A percentile compares a stretch with the other conserved stretches of the same genome.
These are phyloP conservation scores for Stichodactyla helianthus DNA, from an alignment of 64 coral and sea anemone genomes.

Conservation along the genomic window DNA sequence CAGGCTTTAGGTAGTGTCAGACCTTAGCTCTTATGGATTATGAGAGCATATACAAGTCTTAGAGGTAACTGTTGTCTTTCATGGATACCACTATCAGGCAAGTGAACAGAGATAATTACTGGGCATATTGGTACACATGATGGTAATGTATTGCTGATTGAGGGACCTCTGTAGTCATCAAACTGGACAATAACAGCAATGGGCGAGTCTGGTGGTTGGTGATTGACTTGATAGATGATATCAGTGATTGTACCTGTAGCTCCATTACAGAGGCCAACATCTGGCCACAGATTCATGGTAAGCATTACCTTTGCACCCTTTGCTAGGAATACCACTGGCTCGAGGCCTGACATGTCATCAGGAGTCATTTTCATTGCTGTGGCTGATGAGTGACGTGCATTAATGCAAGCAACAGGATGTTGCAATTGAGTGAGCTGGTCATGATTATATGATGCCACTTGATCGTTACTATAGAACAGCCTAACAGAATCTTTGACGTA, in stretches of 20 bases:
- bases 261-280: neutral
- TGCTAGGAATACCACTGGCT: conserved; percentile 14
- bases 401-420: neutral
- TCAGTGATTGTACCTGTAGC: no score
- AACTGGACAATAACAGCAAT: conserved; percentile 12
- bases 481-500: neutral
- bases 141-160: no score
- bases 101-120: conserved; percentile 39
- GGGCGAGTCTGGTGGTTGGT: conserved; percentile 3
- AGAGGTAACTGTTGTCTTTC: conserved; percentile 10
- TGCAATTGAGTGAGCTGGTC: neutral
- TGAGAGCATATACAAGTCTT: neutral
- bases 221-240: no score
- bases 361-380: neutral
- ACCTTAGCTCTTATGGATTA: no score
- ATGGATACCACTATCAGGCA: neutral
- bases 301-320: no score
- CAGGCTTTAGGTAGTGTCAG: no score
- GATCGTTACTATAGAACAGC: neutral
- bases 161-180: no score
- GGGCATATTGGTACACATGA: no score
- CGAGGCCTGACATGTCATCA: conserved; percentile 3
- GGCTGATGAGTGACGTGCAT: neutral
- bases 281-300: conserved; percentile 10
- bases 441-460: conserved; percentile 1